These are phyloP conservation scores for Dolichoris vasculosae DNA, from an alignment of 1,140 invertebrate genomes.

Conservation along the genomic window DNA sequence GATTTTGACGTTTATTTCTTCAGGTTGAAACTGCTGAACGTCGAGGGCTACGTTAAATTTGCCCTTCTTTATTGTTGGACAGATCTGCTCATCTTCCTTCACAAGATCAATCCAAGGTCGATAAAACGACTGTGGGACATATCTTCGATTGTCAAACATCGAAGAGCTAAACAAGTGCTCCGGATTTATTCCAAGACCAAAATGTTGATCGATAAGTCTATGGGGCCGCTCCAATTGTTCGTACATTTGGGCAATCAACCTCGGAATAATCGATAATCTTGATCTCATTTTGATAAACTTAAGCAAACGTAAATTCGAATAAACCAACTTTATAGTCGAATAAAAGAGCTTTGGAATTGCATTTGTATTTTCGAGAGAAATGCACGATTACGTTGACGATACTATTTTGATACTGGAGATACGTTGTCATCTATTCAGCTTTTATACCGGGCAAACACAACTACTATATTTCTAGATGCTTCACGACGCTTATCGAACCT, in stretches of 20 bases:
- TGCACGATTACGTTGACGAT: not conserved
- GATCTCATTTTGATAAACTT: conserved; percentile 58
- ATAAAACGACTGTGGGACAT: conserved; percentile 52
- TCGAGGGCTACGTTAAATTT: conserved; percentile 85
- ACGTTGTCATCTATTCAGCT: not conserved
- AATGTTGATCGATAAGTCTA: conserved; percentile 66
- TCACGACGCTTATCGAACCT: not conserved
- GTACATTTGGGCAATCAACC: conserved; percentile 67
- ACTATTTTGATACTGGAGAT: not conserved
- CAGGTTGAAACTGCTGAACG: conserved; percentile 88
- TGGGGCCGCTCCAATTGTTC: conserved; percentile 64
- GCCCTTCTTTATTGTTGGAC: conserved; percentile 74
- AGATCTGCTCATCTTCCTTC: conserved; percentile 41
- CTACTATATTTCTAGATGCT: not conserved
- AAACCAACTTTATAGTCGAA: not conserved
- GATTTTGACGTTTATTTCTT: conserved; percentile 88
- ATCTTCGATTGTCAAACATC: conserved; percentile 43
- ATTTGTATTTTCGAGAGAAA: not conserved
- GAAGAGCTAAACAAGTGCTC: conserved; percentile 56
- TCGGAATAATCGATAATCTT: conserved; percentile 64
- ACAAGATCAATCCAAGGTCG: conserved; percentile 57
- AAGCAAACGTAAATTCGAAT: too few relatives aligned
- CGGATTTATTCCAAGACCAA: conserved; percentile 59
- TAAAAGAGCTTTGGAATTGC: not conserved
- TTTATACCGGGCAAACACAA: not conserved